Percentiles rank a stretch among this genome's conserved stretches.
These are phyloP conservation scores for Brevimyrus niger DNA, from an alignment of 2,113 vertebrate genomes.

Conservation along the genomic window DNA sequence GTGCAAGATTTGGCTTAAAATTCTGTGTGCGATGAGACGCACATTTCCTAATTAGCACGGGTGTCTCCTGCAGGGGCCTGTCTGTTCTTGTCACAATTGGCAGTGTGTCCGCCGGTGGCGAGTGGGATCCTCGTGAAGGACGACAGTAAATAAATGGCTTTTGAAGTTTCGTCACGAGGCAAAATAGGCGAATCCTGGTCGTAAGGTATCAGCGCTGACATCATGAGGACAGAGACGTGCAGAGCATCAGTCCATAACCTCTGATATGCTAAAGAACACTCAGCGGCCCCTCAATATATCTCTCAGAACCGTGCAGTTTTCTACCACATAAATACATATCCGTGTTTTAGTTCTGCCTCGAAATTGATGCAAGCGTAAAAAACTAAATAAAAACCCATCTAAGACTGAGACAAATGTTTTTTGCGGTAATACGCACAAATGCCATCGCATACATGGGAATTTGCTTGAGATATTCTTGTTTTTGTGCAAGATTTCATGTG, in stretches of 20 bases:
- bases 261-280: slow-evolving; percentile 10
- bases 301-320: neutral
- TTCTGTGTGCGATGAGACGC: neutral
- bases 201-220: slow-evolving; percentile 13
- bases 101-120: neutral
- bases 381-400: neutral
- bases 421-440: neutral
- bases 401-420: neutral
- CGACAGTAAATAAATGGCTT: neutral
- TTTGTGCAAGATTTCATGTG: neutral
- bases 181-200: slow-evolving; percentile 3
- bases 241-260: slow-evolving; percentile 2
- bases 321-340: neutral
- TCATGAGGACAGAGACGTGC: neutral
- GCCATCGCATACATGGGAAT: neutral
- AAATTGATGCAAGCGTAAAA: neutral
- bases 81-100: neutral
- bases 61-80: neutral
- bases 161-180: neutral
- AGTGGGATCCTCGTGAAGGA: neutral
- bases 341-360: neutral
- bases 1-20: neutral
- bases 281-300: neutral
- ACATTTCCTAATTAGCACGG: neutral
- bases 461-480: neutral